Base-by-base conservation (phyloP, 2,797 vertebrate species). In the Peromyscus melanophrys region DNA sequence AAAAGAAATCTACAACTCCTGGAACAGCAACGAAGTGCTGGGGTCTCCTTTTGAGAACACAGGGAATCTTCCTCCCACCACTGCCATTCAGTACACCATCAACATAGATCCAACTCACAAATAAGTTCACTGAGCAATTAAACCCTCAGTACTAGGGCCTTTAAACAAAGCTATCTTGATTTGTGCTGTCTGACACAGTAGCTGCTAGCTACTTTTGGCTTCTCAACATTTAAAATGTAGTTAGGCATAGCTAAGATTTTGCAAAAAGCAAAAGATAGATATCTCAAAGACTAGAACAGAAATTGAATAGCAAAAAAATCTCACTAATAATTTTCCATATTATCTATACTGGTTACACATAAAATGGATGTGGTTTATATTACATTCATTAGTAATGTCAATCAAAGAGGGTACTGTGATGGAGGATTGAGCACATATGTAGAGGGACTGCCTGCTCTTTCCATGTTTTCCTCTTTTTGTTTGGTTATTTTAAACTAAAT, bases 281-380 rank as follows among this genome's bases (percentile, higher is more conserved):
- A 37, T 75, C 73, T 93, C 73, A 95, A 95, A 94, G 78, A 73
- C 31, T 78, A 49, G 17, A 63, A 87, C 1, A 96, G 81, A 94
- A 78, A 46, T 2, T 1, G 37, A 87, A 87, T 21, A 31, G 23
- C 57, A 11, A 46, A 75, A 65, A 23, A 55, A 91, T 75, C 40
- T 89, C 76, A 77, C 16, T 69, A 92, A 88, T 73, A 84, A 90
- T 86, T 88, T 86, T 55, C 65, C 9, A 13, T 25, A 49, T 69
- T 84, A 34, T 75, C n/a, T 85, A 63, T 55, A 63, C 17, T 73
- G 55, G 80, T n/a, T 73, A 2, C 27, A 85, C 13, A 61, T 67
- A 75, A 59, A 84, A 91, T 85, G 65, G 37, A 77, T 31, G 9
- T 57, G n/a, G 16, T 49, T 69, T 49, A 8, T 11, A 52, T 49